These are phyloP conservation scores for Aphaenogaster rudis DNA, from an alignment of 1,140 invertebrate species.

Conservation along the genomic window DNA sequence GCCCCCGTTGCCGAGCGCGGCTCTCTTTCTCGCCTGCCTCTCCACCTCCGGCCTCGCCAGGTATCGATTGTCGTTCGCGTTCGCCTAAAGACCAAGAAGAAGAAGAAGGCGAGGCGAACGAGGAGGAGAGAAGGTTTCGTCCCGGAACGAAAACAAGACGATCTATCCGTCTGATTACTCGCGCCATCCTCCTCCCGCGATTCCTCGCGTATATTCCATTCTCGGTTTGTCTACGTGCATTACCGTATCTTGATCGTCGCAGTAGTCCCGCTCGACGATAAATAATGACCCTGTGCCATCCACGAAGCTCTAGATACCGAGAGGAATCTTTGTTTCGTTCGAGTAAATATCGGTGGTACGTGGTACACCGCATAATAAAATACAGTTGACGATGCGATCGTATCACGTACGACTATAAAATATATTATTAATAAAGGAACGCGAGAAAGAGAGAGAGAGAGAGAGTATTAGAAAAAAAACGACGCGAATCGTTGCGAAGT, in stretches of 20 bases:
- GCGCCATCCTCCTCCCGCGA: constrained; percentile 25
- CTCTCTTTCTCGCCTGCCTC: constrained; percentile 66
- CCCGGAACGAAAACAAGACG: constrained; percentile 70
- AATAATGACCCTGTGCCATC: constrained; percentile 30
- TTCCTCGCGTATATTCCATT: constrained; percentile 50
- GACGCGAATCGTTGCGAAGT: background rate
- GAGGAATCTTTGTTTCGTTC: constrained; percentile 41
- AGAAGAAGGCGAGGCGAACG: background rate
- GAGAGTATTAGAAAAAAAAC: background rate
- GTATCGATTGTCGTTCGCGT: constrained; percentile 83
- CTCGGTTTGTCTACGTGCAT: constrained; percentile 57
- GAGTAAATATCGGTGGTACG: background rate
- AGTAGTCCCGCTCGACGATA: constrained; percentile 35
- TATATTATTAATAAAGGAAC: constrained; percentile 20
- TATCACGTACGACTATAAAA: constrained; percentile 8
- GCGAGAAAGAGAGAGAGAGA: too few species aligned
- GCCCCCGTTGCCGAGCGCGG: constrained; percentile 51
- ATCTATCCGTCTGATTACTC: constrained; percentile 74
- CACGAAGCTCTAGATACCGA: constrained; percentile 24
- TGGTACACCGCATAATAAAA: background rate
- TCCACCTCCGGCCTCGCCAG: constrained; percentile 68
- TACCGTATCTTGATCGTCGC: constrained; percentile 45
- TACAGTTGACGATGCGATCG: background rate
- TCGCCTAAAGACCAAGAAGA: constrained; percentile 74
- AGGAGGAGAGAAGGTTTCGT: constrained; percentile 46